Percentiles rank a stretch among this genome's conserved stretches.
These are phyloP conservation scores for Macrotis lagotis DNA, from an alignment of 2,113 vertebrate genomes.

Conservation along the genomic window DNA sequence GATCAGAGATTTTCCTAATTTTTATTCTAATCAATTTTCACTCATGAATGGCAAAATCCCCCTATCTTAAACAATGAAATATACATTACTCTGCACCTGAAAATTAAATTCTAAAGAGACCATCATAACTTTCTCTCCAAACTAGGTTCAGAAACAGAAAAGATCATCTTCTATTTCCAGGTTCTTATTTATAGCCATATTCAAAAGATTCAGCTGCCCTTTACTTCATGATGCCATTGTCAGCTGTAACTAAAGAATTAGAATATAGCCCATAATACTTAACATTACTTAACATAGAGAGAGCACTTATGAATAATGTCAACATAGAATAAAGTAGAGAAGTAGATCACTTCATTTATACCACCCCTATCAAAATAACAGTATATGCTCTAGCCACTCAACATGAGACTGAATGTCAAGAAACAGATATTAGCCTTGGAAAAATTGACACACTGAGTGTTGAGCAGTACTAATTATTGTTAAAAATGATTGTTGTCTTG, in stretches of 20 bases:
- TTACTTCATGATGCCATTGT: constrained; percentile 31
- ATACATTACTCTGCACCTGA: neutral
- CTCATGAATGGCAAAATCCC: constrained; percentile 17
- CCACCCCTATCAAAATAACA: neutral
- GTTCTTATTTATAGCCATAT: constrained; percentile 55
- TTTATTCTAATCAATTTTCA: neutral
- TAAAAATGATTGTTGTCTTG: constrained; percentile 27
- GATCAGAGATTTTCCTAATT: neutral
- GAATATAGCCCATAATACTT: constrained; percentile 26
- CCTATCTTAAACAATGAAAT: neutral
- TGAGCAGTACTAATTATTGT: neutral
- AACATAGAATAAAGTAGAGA: constrained; percentile 41
- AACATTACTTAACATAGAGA: constrained; percentile 27
- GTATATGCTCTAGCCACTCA: neutral
- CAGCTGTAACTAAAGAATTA: constrained; percentile 69
- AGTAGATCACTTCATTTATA: constrained; percentile 5
- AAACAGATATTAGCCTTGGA: neutral
- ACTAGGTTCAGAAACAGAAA: neutral
- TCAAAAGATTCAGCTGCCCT: constrained; percentile 58
- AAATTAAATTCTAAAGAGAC: neutral
- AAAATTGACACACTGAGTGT: neutral
- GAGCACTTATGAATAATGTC: constrained; percentile 3
- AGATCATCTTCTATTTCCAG: neutral
- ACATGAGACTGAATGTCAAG: neutral
- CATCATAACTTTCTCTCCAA: neutral